Evolutionary conservation across 2,888 invertebrate genomes (phyloP).

Genomic region (Oscheius sp.): DNA sequence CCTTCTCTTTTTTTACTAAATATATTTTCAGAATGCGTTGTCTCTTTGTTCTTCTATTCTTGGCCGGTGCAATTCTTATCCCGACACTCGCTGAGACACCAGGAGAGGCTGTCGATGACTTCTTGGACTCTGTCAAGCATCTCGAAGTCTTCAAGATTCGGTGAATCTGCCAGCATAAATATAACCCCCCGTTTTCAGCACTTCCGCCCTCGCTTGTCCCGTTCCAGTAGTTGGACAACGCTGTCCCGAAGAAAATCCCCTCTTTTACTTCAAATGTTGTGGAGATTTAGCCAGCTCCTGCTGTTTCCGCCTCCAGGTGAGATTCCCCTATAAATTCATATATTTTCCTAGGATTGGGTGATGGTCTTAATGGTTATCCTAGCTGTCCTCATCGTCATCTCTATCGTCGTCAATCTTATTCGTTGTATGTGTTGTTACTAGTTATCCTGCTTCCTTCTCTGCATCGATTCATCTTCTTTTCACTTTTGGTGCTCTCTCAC

Average conservation of each 20-base stretch:
- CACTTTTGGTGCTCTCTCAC: constrained; percentile 8
- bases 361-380: constrained; percentile 34
- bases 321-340: background rate
- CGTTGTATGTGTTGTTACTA: constrained; percentile 41
- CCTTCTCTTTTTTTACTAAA: background rate
- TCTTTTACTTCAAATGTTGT: constrained; percentile 68
- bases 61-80: constrained; percentile 13
- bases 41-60: background rate
- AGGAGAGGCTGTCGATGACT: constrained; percentile 30
- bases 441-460: background rate
- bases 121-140: constrained; percentile 30
- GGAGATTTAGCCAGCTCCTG: constrained; percentile 63
- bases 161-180: background rate
- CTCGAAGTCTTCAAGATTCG: constrained; percentile 34
- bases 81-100: constrained; percentile 13
- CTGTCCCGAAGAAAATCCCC: constrained; percentile 60
- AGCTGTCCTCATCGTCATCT: constrained; percentile 35
- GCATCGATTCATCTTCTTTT: too few relatives aligned
- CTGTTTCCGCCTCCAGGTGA: constrained; percentile 64
- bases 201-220: constrained; percentile 49
- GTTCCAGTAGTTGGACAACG: constrained; percentile 58
- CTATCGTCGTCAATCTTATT: constrained; percentile 40
- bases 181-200: background rate
- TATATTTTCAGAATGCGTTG: constrained; percentile 14
- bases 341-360: constrained; percentile 37